Percentiles rank a stretch among this genome's conserved stretches.
phyloP scores from a whole-genome alignment of 2,797 vertebrate genomes.

The Petrocephalus schoutedeni region DNA sequence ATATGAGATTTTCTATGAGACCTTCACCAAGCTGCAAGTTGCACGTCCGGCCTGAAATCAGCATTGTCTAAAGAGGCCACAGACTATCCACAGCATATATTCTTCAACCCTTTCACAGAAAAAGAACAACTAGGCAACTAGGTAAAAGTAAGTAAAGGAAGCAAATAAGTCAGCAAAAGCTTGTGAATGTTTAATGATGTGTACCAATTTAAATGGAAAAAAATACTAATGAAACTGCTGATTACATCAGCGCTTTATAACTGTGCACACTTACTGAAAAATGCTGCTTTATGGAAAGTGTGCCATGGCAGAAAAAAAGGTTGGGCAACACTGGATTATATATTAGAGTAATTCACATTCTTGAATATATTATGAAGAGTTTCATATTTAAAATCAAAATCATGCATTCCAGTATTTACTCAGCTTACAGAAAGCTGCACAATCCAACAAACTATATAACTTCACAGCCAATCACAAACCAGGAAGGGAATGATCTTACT shows the following conservation, averaged over 20 bases:
- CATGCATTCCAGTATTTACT: not conserved
- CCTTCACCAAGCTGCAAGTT: not conserved
- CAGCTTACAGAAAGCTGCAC: not conserved
- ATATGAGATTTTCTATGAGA: not conserved
- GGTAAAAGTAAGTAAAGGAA: not conserved
- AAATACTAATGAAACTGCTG: not conserved
- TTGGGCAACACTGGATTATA: not conserved
- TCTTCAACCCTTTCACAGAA: not conserved
- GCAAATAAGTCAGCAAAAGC: not conserved
- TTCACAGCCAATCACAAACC: not conserved
- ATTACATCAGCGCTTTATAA: not conserved
- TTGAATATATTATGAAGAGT: not conserved
- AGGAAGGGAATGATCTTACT: not conserved
- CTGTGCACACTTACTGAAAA: not conserved
- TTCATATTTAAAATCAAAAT: conserved; percentile 6
- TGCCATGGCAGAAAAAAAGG: not conserved
- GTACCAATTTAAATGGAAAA: not conserved
- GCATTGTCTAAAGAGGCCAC: not conserved
- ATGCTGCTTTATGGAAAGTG: conserved; percentile 5
- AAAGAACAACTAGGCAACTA: not conserved
- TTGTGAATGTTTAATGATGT: not conserved
- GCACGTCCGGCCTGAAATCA: not conserved
- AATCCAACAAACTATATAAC: not conserved
- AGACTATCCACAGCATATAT: not conserved
- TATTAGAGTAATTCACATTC: not conserved